Evolutionary conservation across 2,113 vertebrate genomes (phyloP), one percentile per base, ranked within the genome.

Genomic region (Sapajus apella): DNA sequence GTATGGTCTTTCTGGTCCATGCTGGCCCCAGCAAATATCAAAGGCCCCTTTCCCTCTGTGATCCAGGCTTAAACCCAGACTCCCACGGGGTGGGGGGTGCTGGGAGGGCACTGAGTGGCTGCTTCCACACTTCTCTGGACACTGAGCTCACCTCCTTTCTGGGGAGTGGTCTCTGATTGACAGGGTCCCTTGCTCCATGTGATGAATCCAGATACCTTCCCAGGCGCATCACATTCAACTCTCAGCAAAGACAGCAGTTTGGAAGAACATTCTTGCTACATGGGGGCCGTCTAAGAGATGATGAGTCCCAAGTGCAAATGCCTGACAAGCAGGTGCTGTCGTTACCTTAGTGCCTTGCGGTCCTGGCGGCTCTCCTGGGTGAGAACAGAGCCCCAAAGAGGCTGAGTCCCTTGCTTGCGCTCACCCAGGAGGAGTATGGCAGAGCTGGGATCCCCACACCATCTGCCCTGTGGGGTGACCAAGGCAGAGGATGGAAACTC

Each of bases 221-320:
- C 18, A 10, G 80, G 66, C 5, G 43, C 32, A 0, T 2, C 21
- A 10, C 1, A 6, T 6, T 8, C 52, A 43, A 56, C 55, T 45
- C 66, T 66, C 30, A 8, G 73, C 64, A 8, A 21, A 75, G 1
- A 6, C 11, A 6, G 25, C 86, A 40, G 13, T 27, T 20, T 14
- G 77, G 70, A 37, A 47, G 56, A 58, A 30, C 75, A 11, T 4
- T 14, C 76, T 7, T 47, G 50, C 68, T 45, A 21, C 0, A 0
- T 1, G 23, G 55, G 35, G 43, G 7, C 14, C n/a, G 1, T 6
- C 70, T 61, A 12, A 18, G 40, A 30, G 55, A 23, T 0, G 8
- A 50, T 5, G 8, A 6, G 1, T 2, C 3, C 3, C 30, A 66
- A 5, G 0, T 0, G 27, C n/a, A 23, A 4, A 32, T 13, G 1